Evolutionary conservation across 2,888 invertebrate species (phyloP).

Genomic region (Temnothorax unifasciatus): DNA sequence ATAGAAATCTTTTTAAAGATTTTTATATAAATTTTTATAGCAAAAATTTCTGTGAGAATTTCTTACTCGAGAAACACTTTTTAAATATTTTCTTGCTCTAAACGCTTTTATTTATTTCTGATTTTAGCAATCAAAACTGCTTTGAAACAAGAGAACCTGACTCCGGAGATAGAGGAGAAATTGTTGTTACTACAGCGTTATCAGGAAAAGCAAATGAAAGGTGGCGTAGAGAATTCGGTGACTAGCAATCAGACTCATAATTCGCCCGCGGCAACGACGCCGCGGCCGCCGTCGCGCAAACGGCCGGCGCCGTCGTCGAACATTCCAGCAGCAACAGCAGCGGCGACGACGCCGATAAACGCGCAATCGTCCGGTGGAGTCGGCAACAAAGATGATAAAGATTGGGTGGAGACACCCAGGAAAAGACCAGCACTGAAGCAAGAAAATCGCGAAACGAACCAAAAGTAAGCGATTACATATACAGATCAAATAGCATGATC

Average conservation of each 20-base stretch:
- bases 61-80: not conserved
- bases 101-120: slow-evolving; percentile 15
- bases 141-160: slow-evolving; percentile 95
- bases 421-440: slow-evolving; percentile 80
- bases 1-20: slow-evolving; percentile 57
- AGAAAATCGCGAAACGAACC: slow-evolving; percentile 78
- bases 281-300: slow-evolving; percentile 88
- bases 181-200: slow-evolving; percentile 94
- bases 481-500: not conserved
- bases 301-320: slow-evolving; percentile 86
- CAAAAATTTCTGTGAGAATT: not conserved
- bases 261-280: slow-evolving; percentile 76
- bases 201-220: slow-evolving; percentile 93
- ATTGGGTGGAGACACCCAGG: slow-evolving; percentile 81
- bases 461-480: slow-evolving; percentile 74
- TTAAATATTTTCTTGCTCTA: slow-evolving; percentile 39
- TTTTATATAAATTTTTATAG: not conserved
- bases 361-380: slow-evolving; percentile 56
- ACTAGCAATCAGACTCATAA: slow-evolving; percentile 80
- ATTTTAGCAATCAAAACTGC: slow-evolving; percentile 95
- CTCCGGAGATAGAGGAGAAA: slow-evolving; percentile 97
- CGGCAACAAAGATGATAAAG: slow-evolving; percentile 77
- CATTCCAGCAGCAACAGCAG: slow-evolving; percentile 66
- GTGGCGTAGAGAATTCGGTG: slow-evolving; percentile 83
- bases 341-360: slow-evolving; percentile 63